phyloP scores from a whole-genome alignment of 2,797 vertebrate genomes.

The Pantherophis vulpinus region DNA sequence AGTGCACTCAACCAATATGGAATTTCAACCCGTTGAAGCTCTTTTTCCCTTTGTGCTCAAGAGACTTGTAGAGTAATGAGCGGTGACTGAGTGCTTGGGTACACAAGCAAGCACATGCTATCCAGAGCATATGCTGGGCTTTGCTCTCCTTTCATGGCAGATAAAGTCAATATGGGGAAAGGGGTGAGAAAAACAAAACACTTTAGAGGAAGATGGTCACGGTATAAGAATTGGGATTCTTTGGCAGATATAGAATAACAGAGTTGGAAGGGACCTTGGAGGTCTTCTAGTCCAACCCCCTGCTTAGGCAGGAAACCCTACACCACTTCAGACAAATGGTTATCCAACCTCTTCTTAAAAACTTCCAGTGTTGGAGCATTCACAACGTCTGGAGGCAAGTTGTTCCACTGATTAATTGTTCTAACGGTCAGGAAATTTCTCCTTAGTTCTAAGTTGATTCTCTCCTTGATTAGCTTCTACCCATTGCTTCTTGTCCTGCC shows the following conservation, averaged over 20 bases:
- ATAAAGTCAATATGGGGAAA: constrained; percentile 36
- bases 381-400: too few species aligned
- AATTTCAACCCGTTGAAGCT: constrained; percentile 64
- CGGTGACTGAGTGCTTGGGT: constrained; percentile 42
- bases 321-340: too few species aligned
- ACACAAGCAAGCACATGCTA: constrained; percentile 46
- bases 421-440: too few species aligned
- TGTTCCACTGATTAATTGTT: too few species aligned
- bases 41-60: constrained; percentile 53
- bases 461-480: too few species aligned
- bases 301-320: too few species aligned
- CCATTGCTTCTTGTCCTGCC: too few species aligned
- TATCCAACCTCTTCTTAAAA: too few species aligned
- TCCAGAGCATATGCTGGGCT: constrained; percentile 56
- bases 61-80: constrained; percentile 51
- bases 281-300: too few species aligned
- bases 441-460: too few species aligned
- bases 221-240: neutral
- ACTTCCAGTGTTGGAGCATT: too few species aligned
- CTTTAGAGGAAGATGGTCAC: constrained; percentile 23
- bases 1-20: constrained; percentile 53
- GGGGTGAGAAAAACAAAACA: constrained; percentile 7
- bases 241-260: neutral
- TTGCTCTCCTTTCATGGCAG: constrained; percentile 45
- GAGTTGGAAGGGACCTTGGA: too few species aligned